These are phyloP conservation scores for Pilophorus perplexus DNA, from an alignment of 2,888 invertebrate genomes.

Conservation along the genomic window DNA sequence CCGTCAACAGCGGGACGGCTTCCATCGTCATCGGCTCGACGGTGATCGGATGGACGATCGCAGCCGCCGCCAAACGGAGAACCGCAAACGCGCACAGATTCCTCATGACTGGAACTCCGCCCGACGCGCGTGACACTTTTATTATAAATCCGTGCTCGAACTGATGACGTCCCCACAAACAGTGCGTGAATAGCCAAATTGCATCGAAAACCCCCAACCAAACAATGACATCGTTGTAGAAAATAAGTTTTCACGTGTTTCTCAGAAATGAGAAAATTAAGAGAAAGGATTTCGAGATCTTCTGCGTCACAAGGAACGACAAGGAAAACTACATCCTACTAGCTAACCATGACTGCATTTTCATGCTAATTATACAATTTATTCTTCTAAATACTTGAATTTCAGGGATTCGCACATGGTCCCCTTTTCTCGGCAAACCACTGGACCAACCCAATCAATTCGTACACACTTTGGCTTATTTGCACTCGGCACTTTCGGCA, in stretches of 20 bases:
- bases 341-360: too few relatives aligned
- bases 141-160: conserved; percentile 25
- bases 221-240: neutral
- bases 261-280: neutral
- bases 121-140: conserved; percentile 20
- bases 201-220: neutral
- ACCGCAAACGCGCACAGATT: conserved; percentile 10
- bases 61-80: conserved; percentile 4
- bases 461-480: too few relatives aligned
- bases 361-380: too few relatives aligned
- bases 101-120: conserved; percentile 30
- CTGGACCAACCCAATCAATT: too few relatives aligned
- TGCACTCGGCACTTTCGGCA: too few relatives aligned
- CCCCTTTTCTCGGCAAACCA: too few relatives aligned
- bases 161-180: conserved; percentile 25
- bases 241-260: neutral
- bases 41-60: conserved; percentile 15
- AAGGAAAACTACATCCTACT: too few relatives aligned
- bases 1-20: conserved; percentile 35
- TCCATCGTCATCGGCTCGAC: conserved; percentile 1
- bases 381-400: too few relatives aligned
- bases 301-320: too few relatives aligned
- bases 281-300: conserved; percentile 1
- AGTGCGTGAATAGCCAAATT: conserved; percentile 24
- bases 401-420: too few relatives aligned